Percentiles rank a stretch among this genome's conserved stretches.
These are phyloP conservation scores for Troilus luridus DNA, from an alignment of 2,888 invertebrate genomes.

Conservation along the genomic window DNA sequence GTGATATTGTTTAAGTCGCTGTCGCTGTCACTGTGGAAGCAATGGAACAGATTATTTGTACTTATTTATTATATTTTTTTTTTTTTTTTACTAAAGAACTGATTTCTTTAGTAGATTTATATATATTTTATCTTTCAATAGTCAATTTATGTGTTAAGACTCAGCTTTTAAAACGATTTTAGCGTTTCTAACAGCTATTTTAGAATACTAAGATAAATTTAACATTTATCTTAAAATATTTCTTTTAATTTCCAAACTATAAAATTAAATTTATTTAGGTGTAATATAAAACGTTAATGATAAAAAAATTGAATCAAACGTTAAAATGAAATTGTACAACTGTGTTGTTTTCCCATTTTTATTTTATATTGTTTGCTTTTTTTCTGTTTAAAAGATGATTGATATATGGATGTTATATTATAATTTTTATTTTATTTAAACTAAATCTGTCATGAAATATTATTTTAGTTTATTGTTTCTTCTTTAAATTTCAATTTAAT, in stretches of 20 bases:
- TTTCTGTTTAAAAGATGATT: neutral
- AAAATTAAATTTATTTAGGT: too few relatives aligned
- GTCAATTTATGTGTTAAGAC: neutral
- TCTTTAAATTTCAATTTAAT: neutral
- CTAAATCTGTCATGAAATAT: neutral
- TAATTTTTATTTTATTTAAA: neutral
- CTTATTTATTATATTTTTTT: neutral
- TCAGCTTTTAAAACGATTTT: neutral
- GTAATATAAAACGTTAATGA: too few relatives aligned
- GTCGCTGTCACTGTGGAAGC: too few relatives aligned
- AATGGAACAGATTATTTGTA: conserved; percentile 35
- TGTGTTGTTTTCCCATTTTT: too few relatives aligned
- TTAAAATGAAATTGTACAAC: too few relatives aligned
- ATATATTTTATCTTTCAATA: neutral
- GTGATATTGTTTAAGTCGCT: conserved; percentile 7
- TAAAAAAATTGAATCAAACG: too few relatives aligned
- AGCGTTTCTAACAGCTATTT: too few relatives aligned
- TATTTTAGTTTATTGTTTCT: neutral
- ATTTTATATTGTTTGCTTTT: neutral
- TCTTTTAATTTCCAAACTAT: too few relatives aligned
- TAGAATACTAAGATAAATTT: neutral
- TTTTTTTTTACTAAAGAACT: neutral
- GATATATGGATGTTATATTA: too few relatives aligned
- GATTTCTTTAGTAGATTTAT: neutral
- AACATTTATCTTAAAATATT: neutral